Evolutionary conservation across 2,113 vertebrate species (phyloP).

Genomic region (Struthio camelus): DNA sequence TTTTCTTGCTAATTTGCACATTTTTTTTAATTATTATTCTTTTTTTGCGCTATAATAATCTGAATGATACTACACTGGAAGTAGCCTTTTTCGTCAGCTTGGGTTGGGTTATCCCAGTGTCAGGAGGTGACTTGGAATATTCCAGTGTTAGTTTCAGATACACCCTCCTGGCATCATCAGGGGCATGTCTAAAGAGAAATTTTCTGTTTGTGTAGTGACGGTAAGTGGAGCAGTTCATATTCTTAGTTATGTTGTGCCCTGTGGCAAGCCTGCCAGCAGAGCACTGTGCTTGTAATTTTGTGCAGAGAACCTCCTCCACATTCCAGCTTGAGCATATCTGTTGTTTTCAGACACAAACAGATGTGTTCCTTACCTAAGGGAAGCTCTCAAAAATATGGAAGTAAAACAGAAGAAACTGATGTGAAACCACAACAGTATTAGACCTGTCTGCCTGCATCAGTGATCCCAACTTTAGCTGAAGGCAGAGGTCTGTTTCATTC

Average conservation of each 20-base stretch:
- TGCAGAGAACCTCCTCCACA: constrained; percentile 61
- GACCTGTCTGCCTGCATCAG: constrained; percentile 64
- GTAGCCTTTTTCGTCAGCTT: neutral
- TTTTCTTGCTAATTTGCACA: neutral
- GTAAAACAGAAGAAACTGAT: constrained; percentile 67
- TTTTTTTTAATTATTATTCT: neutral
- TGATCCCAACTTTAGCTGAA: constrained; percentile 50
- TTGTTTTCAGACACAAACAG: constrained; percentile 68
- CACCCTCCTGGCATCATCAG: constrained; percentile 33
- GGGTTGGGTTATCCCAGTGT: neutral
- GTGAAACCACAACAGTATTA: constrained; percentile 63
- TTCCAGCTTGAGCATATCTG: constrained; percentile 57
- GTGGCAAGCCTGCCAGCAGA: constrained; percentile 69
- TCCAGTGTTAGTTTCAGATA: constrained; percentile 42
- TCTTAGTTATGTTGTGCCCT: constrained; percentile 69
- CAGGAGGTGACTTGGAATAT: neutral
- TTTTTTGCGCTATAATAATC: neutral
- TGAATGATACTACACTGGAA: neutral
- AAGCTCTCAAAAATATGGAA: constrained; percentile 69
- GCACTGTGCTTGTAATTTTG: constrained; percentile 69
- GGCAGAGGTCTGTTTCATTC: constrained; percentile 48
- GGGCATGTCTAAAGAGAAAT: constrained; percentile 51
- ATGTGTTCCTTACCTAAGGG: constrained; percentile 70
- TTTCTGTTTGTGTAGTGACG: constrained; percentile 60
- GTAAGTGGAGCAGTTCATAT: constrained; percentile 72